Evolutionary conservation across 2,888 invertebrate species (phyloP).

Genomic region (Itoplectis maculator): DNA sequence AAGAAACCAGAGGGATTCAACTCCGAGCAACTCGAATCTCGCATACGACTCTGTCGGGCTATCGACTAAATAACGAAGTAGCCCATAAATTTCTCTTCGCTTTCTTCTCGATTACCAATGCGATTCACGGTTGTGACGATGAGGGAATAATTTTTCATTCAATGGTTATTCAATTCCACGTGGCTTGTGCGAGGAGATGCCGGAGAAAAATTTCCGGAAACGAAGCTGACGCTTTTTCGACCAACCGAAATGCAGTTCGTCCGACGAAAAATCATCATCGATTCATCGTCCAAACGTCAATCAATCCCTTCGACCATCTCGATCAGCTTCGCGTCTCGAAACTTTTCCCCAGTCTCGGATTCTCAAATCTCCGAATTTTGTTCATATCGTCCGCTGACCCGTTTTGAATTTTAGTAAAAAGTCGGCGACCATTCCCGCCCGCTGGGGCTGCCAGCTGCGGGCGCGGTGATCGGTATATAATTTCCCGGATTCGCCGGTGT

Average conservation of each 20-base stretch:
- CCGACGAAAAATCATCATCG: too few species aligned
- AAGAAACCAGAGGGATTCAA: background rate
- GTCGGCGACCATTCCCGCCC: slow-evolving; percentile 86
- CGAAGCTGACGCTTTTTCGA: too few species aligned
- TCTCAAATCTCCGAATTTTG: too few species aligned
- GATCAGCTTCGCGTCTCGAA: too few species aligned
- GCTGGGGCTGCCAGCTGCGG: slow-evolving; percentile 75
- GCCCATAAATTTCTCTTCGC: background rate
- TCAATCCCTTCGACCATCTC: too few species aligned
- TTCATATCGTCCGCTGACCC: too few species aligned
- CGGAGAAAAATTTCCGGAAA: too few species aligned
- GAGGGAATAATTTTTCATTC: background rate
- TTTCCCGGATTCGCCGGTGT: slow-evolving; percentile 72
- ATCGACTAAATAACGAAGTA: slow-evolving; percentile 31
- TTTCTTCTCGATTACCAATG: background rate
- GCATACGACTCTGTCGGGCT: background rate
- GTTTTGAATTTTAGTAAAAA: too few species aligned
- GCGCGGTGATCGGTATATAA: slow-evolving; percentile 81
- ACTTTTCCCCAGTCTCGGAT: too few species aligned
- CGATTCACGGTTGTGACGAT: too few species aligned
- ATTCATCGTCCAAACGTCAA: too few species aligned
- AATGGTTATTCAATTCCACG: background rate
- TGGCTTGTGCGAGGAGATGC: background rate
- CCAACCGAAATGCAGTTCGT: too few species aligned
- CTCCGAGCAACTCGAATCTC: slow-evolving; percentile 21